Base-by-base conservation (phyloP, 2,113 vertebrate genomes). In the Limanda limanda region DNA sequence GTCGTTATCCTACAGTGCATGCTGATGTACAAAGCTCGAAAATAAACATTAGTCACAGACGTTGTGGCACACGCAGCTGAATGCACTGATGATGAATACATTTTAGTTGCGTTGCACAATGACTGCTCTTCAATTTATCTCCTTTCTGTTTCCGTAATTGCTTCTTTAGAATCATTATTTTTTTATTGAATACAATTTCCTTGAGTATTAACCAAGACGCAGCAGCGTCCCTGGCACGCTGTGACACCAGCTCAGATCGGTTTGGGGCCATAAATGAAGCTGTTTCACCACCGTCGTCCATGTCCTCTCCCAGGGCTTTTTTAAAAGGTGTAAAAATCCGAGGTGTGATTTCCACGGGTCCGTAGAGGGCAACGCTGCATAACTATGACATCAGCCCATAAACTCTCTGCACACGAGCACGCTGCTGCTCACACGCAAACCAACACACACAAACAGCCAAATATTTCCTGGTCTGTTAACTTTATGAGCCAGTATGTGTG, bases 361-460 rank as follows among this genome's bases (percentile, higher is more conserved):
- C 76, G 85, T 42, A 58, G 73, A 88, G 87, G 81, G 76, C 85
- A 89, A 80, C 31, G 1, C 85, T 78, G 86, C 83, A 88, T 84
- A 91, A 91, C 87, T 82, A 92, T 89, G 88, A 93, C 92, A 91
- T 91, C 91, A 92, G 81, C 74, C 74, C 72, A 88, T 85, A 91
- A 91, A 88, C 68, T 71, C 59, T 63, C 31, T 65, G 6, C 18
- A 78, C 31, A 79, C 17, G 17, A 59, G 40, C 63, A 70, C 62
- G 51, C 60, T 12, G 25, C 24, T 31, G 20, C 51, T 58, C 21
- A 48, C 52, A 27, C 4, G 9, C 60, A 76, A 67, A 77, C 42
- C 74, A 68, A 78, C 77, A 81, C 78, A 70, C 17, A 70, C 14
- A 47, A 72, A 81, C 66, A 55, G 47, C 31, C 23, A 66, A 75